Conservation (phyloP, 2,888 invertebrate genomes). For the Smittia sp. region DNA sequence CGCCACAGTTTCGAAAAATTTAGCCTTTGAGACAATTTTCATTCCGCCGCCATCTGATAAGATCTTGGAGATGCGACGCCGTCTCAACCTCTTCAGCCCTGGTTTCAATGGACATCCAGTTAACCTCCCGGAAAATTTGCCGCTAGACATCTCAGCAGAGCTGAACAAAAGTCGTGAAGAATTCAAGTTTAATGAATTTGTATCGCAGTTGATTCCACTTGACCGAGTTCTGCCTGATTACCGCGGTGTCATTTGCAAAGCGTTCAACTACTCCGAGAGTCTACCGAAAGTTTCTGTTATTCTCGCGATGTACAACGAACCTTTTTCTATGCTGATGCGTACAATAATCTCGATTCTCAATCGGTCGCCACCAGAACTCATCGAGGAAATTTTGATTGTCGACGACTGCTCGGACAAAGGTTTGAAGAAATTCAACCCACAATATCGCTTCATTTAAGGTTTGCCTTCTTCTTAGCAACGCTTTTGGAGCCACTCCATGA, state of each 20-base stretch:
- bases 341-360: conserved; percentile 78
- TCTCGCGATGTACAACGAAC: background rate
- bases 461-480: background rate
- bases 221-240: background rate
- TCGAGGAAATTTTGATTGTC: conserved; percentile 84
- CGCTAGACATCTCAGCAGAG: background rate
- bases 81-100: background rate
- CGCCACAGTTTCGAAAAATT: too few relatives aligned
- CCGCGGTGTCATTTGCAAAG: background rate
- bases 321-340: conserved; percentile 48
- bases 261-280: background rate
- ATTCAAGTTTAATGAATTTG: background rate
- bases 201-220: background rate
- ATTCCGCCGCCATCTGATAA: background rate
- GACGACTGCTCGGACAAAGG: conserved; percentile 81
- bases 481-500: conserved; percentile 63
- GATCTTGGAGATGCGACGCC: background rate
- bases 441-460: background rate
- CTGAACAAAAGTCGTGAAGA: background rate
- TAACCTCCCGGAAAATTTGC: background rate
- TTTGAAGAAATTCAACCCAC: conserved; percentile 59
- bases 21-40: too few relatives aligned
- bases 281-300: background rate
- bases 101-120: background rate
- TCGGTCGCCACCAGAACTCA: conserved; percentile 72